Base-by-base conservation (phyloP, 2,888 invertebrate species). In the Ethmia dodecea region DNA sequence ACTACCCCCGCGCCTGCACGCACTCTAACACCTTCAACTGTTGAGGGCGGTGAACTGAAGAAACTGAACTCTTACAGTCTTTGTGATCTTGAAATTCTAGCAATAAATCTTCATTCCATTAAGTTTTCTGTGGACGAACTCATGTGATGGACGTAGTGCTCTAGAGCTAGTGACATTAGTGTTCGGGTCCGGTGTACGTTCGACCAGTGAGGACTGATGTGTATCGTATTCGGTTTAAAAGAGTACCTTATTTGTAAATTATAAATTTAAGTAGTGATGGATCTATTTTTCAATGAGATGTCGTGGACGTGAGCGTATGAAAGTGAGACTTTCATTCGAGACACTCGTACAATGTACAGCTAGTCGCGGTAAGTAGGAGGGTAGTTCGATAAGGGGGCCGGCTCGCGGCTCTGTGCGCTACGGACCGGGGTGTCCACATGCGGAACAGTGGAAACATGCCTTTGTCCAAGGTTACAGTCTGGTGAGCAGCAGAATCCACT, bases 21-120 rank as follows among this genome's bases (percentile, higher is more conserved):
- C 87, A 84, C 68, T 77, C 84, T 52, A 84, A 84, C 68, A 86
- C 87, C 40, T 87, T 87, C 69, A 84, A 87, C 74, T 87, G 87
- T 77, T 87, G 83, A 87, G 79, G 41, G 33, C 47, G 42, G 31
- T 39, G 14, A n/a, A n/a, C n/a, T n/a, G n/a, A n/a, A n/a, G n/a
- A n/a, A n/a, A n/a, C 13, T 20, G 66, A 60, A 69, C 71, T 67
- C 57, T 70, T 57, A 68, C 60, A 64, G 73, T 67, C 63, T 77
- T 80, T 81, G 86, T 87, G 86, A 86, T 86, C 81, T 86, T 86
- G 80, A 72, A 83, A 86, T 81, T 73, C 71, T 86, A 86, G 86
- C 86, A 87, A 87, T 87, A 86, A 86, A 77, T 72, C 81, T 86
- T 83, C 86, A 84, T 86, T 86, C 86, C 84, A 79, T 77, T 79